Conservation (phyloP, 2,888 invertebrate genomes). For the Diarsia dahlii region DNA sequence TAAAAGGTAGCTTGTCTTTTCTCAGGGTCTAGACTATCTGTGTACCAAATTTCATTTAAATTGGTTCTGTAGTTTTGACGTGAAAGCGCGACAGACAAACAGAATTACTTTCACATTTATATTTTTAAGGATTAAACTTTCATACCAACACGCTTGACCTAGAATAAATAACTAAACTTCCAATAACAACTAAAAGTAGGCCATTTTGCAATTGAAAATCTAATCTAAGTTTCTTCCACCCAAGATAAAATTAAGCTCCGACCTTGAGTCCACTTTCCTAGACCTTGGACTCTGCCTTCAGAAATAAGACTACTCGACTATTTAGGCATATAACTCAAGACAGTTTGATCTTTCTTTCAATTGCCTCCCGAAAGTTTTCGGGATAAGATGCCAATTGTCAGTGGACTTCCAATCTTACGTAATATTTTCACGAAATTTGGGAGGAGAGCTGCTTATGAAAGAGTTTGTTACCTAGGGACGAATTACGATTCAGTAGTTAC, state of each 20-base stretch:
- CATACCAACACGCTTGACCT: background rate
- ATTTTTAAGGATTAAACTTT: no score
- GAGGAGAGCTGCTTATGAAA: background rate
- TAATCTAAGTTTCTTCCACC: background rate
- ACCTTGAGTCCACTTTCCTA: background rate
- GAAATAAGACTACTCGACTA: background rate
- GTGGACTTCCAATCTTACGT: conserved; percentile 30
- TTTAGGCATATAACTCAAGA: conserved; percentile 13
- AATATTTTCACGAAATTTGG: conserved; percentile 35
- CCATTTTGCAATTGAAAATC: conserved; percentile 1
- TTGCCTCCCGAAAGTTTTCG: conserved; percentile 26
- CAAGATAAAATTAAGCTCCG: background rate
- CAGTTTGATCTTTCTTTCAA: conserved; percentile 36
- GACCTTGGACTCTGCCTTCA: background rate
- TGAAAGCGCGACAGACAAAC: no score
- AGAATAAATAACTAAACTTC: background rate
- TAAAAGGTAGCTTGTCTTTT: no score
- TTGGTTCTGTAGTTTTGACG: no score
- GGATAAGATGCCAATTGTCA: conserved; percentile 33
- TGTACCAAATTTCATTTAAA: no score
- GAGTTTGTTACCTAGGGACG: background rate
- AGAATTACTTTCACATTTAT: no score
- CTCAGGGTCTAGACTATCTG: no score
- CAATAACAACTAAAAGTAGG: background rate
- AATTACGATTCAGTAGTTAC: background rate